Evolutionary conservation across 2,113 vertebrate species (phyloP), one percentile per base, ranked within the genome.

Genomic region (Emydocephalus ijimae): DNA sequence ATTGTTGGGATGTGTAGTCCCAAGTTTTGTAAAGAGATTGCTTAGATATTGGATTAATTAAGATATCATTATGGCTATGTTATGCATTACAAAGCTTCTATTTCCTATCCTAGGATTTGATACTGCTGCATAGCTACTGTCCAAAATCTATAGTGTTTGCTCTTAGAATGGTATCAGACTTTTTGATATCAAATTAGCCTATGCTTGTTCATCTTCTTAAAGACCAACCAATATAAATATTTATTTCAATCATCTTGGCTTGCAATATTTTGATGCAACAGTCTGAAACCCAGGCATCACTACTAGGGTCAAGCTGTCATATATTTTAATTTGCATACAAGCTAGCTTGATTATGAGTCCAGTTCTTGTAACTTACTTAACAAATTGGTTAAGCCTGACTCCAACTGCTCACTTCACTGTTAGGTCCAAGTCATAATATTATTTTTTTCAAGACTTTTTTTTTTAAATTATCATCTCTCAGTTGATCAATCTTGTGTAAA

Each of bases 21-120:
- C 59, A 61, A 61, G 7, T 43, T 0, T n/a, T 1, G 14, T 7
- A 26, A 90, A 48, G 24, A 48, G 26, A n/a, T 50, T 43, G 89
- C 7, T n/a, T 90, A 64, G 26, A 20, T 45, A 50, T 29, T 48
- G 48, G 18, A 48, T 50, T 18, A 43, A n/a, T 8, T 81, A 74
- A 26, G 11, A 57, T 56, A 57, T 2, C 14, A 29, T 15, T 26
- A 85, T 85, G 34, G 10, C 20, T 91, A 14, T 57, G 12, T 26
- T 55, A 39, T 5, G 50, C 5, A 81, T 34, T 54, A 23, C 24
- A 39, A 26, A 39, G 61, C 52, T 34, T 81, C 64, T 64, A 55
- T 24, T 61, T n/a, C 3, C 34, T 91, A 18, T 0, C 1, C 10
- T 85, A 64, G 61, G 18, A 1, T 4, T n/a, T 6, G 21, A 4